phyloP scores from a whole-genome alignment of 2,113 vertebrate species.

The Clarias batrachus region DNA sequence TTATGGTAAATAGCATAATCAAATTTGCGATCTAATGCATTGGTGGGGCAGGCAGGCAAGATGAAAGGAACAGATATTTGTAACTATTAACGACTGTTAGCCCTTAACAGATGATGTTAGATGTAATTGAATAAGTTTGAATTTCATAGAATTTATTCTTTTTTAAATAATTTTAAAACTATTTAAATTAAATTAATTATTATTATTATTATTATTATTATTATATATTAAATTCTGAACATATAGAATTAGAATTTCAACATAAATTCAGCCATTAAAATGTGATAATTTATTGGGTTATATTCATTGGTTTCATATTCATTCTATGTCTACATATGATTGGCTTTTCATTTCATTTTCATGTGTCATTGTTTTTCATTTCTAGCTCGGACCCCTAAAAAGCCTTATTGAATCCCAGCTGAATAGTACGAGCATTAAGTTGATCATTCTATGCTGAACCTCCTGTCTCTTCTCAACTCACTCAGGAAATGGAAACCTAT shows the following conservation, averaged over 20 bases:
- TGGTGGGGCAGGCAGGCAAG: not conserved
- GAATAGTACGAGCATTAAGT: constrained; percentile 40
- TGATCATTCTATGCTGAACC: constrained; percentile 59
- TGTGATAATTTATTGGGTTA: not conserved
- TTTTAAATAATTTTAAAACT: not conserved
- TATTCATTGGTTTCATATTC: not conserved
- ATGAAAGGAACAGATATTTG: not conserved
- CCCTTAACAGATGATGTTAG: not conserved
- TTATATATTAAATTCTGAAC: not conserved
- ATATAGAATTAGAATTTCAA: not conserved
- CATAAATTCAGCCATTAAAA: not conserved
- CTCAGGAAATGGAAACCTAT: constrained; percentile 64
- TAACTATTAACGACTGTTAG: not conserved
- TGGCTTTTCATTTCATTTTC: too few relatives aligned
- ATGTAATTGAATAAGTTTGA: not conserved
- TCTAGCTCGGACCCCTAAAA: not conserved
- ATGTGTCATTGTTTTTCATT: constrained; percentile 12
- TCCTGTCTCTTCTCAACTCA: constrained; percentile 54
- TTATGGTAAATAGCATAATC: constrained; percentile 17
- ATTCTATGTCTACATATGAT: not conserved
- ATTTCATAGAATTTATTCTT: not conserved
- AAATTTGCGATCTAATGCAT: constrained; percentile 10
- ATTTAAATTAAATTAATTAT: not conserved
- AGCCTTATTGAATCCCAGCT: constrained; percentile 5
- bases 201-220: not conserved